These are phyloP conservation scores for Cladopsammia gracilis DNA, from an alignment of 64 coral and sea anemone species.

Conservation along the genomic window DNA sequence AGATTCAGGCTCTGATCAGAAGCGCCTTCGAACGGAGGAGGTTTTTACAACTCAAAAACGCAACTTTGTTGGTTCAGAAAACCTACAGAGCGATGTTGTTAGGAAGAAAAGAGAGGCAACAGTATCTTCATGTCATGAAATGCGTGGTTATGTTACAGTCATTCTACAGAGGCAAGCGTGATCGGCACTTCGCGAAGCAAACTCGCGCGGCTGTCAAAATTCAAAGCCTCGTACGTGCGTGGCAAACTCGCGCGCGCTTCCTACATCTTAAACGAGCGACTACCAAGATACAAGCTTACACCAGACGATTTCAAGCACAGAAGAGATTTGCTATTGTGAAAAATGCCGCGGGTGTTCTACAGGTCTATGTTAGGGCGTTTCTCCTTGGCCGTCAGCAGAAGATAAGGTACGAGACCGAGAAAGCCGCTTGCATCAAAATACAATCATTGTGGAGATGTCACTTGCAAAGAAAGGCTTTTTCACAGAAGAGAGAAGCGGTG, in stretches of 20 bases:
- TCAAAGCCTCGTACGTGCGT: conserved; percentile 49
- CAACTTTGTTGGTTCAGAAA: conserved; percentile 34
- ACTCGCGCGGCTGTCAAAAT: conserved; percentile 69
- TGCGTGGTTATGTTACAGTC: conserved; percentile 47
- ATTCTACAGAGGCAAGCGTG: conserved; percentile 54
- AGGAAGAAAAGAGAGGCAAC: conserved; percentile 20
- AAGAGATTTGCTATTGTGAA: neutral
- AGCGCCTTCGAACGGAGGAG: neutral
- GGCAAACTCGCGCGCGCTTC: conserved; percentile 9
- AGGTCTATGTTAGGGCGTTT: conserved; percentile 22
- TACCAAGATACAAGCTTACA: conserved; percentile 58
- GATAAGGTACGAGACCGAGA: conserved; percentile 3
- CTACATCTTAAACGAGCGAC: conserved; percentile 3
- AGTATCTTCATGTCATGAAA: conserved; percentile 26
- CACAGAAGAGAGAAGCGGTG: conserved; percentile 29
- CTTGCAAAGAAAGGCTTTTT: conserved; percentile 21
- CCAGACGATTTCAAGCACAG: conserved; percentile 30
- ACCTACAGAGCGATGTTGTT: conserved; percentile 23
- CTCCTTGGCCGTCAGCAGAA: conserved; percentile 20
- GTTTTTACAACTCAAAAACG: conserved; percentile 55
- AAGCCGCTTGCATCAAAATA: conserved; percentile 63
- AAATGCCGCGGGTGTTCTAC: conserved; percentile 3
- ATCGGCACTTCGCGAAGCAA: conserved; percentile 22
- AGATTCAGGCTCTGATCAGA: conserved; percentile 63
- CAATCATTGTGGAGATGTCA: conserved; percentile 69